Percentiles rank a stretch among this genome's conserved stretches.
phyloP scores from a whole-genome alignment of 2,888 invertebrate genomes.

The Nymphalis urticae region DNA sequence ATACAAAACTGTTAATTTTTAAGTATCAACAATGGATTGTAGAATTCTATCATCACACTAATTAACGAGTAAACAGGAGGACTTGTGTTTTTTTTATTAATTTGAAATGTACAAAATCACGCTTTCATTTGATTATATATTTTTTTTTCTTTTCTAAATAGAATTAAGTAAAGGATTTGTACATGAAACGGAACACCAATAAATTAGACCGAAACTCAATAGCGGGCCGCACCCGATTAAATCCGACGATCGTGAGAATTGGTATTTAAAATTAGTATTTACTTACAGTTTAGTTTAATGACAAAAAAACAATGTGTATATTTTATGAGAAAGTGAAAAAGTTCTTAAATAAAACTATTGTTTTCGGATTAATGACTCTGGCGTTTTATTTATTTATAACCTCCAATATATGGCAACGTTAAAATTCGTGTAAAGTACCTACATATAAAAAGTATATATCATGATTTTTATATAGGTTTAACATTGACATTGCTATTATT shows the following conservation, averaged over 20 bases:
- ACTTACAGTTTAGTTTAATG: conserved; percentile 82
- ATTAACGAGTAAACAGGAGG: conserved; percentile 63
- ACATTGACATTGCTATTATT: too few relatives aligned
- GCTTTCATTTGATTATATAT: conserved; percentile 70
- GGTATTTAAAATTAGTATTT: conserved; percentile 82
- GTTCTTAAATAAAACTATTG: conserved; percentile 83
- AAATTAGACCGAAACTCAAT: conserved; percentile 56
- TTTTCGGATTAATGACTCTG: conserved; percentile 79
- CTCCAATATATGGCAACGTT: conserved; percentile 31
- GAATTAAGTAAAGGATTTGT: conserved; percentile 76
- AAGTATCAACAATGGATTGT: conserved; percentile 76
- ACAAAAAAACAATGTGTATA: conserved; percentile 81
- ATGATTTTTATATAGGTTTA: neutral
- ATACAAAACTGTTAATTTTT: conserved; percentile 72
- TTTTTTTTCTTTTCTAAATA: conserved; percentile 73
- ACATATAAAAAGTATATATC: neutral
- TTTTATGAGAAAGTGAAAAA: conserved; percentile 81
- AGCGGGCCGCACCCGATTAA: conserved; percentile 52
- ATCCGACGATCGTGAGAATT: conserved; percentile 69
- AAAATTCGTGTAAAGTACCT: conserved; percentile 1
- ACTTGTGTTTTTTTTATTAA: conserved; percentile 65
- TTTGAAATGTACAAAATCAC: conserved; percentile 81
- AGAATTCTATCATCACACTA: conserved; percentile 80
- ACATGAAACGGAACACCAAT: conserved; percentile 65
- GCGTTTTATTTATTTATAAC: conserved; percentile 71